Evolutionary conservation across 1,140 invertebrate species (phyloP).

Genomic region (Zaprionus nigranus): DNA sequence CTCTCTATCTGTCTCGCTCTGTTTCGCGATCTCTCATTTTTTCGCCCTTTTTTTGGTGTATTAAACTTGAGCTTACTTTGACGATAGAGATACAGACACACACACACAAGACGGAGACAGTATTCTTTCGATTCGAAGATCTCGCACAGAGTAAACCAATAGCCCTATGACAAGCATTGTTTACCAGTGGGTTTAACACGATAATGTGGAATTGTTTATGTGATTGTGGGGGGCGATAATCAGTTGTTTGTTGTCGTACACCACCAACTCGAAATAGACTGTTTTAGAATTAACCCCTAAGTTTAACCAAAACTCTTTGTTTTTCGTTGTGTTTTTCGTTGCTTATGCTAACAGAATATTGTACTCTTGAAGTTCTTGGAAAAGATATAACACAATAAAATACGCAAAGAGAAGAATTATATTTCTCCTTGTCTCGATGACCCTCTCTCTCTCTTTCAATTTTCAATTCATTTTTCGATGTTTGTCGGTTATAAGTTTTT

Average conservation of each 20-base stretch:
- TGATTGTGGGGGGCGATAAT: not conserved
- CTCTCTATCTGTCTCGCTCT: not conserved
- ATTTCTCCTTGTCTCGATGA: not conserved
- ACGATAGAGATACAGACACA: constrained; percentile 20
- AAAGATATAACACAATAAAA: not conserved
- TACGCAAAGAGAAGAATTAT: not conserved
- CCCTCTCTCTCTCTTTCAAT: not conserved
- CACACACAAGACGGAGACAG: constrained; percentile 12
- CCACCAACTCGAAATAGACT: not conserved
- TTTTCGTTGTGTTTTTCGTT: not conserved
- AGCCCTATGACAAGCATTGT: constrained; percentile 15
- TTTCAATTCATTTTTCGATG: not conserved
- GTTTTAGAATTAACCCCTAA: not conserved
- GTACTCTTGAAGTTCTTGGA: not conserved
- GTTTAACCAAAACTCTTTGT: not conserved
- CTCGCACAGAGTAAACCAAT: constrained; percentile 22
- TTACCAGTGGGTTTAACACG: not conserved
- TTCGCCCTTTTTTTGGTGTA: not conserved
- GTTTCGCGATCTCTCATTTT: not conserved
- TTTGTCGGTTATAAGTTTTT: not conserved
- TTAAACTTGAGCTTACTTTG: constrained; percentile 2
- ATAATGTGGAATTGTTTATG: not conserved
- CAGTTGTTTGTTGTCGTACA: not conserved
- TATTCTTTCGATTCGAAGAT: constrained; percentile 1
- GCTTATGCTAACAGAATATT: not conserved